Evolutionary conservation across 2,113 vertebrate species (phyloP), one percentile per base, ranked within the genome.

Genomic region (Asarcornis scutulata): DNA sequence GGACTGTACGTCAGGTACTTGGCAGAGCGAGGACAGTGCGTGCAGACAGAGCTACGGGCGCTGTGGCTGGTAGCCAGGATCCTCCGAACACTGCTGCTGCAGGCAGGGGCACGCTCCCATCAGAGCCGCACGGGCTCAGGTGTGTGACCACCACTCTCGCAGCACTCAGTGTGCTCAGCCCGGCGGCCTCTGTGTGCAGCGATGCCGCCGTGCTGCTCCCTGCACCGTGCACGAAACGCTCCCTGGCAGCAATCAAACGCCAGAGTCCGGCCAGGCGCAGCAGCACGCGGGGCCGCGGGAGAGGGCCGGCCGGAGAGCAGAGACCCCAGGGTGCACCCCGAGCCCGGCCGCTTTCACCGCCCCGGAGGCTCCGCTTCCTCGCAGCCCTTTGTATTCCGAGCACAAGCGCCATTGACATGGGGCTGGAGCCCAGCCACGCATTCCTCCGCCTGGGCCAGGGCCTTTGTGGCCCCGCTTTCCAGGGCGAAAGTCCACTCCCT

Each of bases 351-450:
- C 80, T 97, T 97, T 97, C 96, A 94, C 56, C 13, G 48, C 92
- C 91, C 96, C 63, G 77, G 97, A 93, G 91, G 60, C 94, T 93
- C 77, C 14, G 29, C 86, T 97, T 97, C 97, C 96, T 96, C 59
- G 77, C 86, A 55, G 94, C 91, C 95, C 97, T 98, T 98, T 98
- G 98, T 98, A 97, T 97, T 97, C 36, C 34, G 78, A 93, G 97
- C 62, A 97, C 97, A 97, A 97, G 97, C 91, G 89, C 94, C 96
- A 97, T 97, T 98, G 97, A 97, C 94, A 91, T 72, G 81, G 75
- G 82, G 86, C 88, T 97, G 97, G 97, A 97, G 44, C 73, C 7
- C 60, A 76, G 97, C 97, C 97, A 93, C 15, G 9, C 93, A 96
- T 96, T 97, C 96, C 96, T 96, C 87, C 2, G 96, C 92, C 96